Evolutionary conservation across 1,140 invertebrate genomes (phyloP), one percentile per base, ranked within the genome.

Genomic region (Neelides sp.): DNA sequence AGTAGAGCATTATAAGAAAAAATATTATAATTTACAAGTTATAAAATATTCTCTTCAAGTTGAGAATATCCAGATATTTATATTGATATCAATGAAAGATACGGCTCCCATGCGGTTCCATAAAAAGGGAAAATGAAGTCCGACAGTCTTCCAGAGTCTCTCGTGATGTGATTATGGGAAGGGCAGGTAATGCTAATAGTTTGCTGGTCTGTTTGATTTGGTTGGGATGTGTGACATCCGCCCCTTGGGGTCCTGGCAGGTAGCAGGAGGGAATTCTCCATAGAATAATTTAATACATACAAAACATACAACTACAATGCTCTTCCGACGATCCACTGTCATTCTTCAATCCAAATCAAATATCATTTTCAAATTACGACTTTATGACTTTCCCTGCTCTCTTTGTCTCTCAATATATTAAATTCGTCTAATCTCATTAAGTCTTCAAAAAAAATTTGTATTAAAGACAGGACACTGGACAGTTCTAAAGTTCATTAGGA

Each of bases 261-360:
- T 50, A 55, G 42, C 48, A 49, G 53, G 47, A 50, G 27, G 48
- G 53, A 55, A 55, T 55, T 55, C 53, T 55, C 48, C 53, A 50
- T 55, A 55, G 50, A 48, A 55, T n/a, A n/a, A n/a, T n/a, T n/a
- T n/a, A n/a, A n/a, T n/a, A n/a, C n/a, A n/a, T n/a, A n/a, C n/a
- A n/a, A n/a, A n/a, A n/a, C n/a, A n/a, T n/a, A n/a, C n/a, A n/a
- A n/a, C n/a, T n/a, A n/a, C n/a, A n/a, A n/a, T n/a, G n/a, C n/a
- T 44, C 30, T 55, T 36, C 36, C 45, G 53, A 37, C 53, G 47
- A 48, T 48, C 53, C 43, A 48, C 48, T 55, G 53, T 55, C 53
- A 50, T 28, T 37, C 42, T 40, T 45, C 30, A 34, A 23, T 50
- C 27, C 41, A 23, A 23, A 54, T 54, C 47, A 54, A 54, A 54